Evolutionary conservation across 2,113 vertebrate genomes (phyloP).

Genomic region (Trichomycterus rosablanca): DNA sequence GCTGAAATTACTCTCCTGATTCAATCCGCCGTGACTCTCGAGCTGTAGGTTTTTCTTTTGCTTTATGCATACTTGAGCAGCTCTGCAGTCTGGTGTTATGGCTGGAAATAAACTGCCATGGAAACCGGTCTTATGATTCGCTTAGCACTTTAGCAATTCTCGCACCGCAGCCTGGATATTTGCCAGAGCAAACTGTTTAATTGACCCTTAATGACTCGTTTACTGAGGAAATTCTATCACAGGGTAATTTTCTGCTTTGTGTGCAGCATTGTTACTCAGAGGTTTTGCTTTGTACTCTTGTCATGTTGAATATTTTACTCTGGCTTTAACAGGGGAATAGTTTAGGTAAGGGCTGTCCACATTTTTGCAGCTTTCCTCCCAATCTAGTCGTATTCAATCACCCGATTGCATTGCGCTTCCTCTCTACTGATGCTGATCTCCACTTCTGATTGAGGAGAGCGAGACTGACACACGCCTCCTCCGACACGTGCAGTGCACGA

Average conservation of each 20-base stretch:
- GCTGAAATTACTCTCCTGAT: constrained; percentile 21
- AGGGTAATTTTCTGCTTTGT: not conserved
- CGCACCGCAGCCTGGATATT: not conserved
- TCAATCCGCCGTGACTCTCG: constrained; percentile 16
- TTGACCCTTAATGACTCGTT: constrained; percentile 24
- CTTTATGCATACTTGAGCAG: constrained; percentile 26
- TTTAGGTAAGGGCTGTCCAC: too few species aligned
- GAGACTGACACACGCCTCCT: too few species aligned
- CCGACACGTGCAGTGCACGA: too few species aligned
- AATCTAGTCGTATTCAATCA: too few species aligned
- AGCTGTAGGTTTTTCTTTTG: not conserved
- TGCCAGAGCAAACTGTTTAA: constrained; percentile 28
- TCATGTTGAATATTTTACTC: too few species aligned
- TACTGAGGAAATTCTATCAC: not conserved
- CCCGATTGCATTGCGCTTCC: too few species aligned
- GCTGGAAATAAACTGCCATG: constrained; percentile 19
- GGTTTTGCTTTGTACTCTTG: too few species aligned
- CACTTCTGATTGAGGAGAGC: too few species aligned
- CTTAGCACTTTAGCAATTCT: constrained; percentile 19
- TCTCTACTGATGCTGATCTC: too few species aligned
- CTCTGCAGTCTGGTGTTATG: constrained; percentile 10
- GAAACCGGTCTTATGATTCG: constrained; percentile 33
- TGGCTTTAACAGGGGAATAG: too few species aligned
- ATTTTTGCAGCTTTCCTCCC: too few species aligned
- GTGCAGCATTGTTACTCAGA: too few species aligned